Evolutionary conservation across 2,888 invertebrate genomes (phyloP).

Genomic region (Drosophila rellima): DNA sequence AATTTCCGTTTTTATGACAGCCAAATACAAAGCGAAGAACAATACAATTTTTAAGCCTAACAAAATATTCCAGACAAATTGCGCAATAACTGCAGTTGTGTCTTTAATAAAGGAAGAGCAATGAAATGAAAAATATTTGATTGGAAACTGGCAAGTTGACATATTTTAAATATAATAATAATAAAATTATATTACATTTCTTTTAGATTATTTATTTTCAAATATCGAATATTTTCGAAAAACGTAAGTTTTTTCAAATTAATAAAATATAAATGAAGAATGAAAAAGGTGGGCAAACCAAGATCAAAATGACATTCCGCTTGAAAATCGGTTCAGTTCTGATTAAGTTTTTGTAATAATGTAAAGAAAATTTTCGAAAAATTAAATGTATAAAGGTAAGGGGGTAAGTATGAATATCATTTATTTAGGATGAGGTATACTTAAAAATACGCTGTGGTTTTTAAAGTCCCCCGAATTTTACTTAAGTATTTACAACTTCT

Average conservation of each 20-base stretch:
- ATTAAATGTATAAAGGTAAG: too few species aligned
- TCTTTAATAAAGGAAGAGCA: background rate
- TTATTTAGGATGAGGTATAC: too few species aligned
- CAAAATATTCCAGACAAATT: slow-evolving; percentile 5
- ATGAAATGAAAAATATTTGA: background rate
- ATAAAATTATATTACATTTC: slow-evolving; percentile 10
- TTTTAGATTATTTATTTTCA: background rate
- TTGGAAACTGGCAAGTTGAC: slow-evolving; percentile 2
- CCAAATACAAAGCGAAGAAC: slow-evolving; percentile 22
- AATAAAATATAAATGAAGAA: too few species aligned
- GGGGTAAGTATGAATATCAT: too few species aligned
- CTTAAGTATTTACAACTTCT: background rate
- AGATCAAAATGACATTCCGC: too few species aligned
- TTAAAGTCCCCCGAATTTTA: background rate
- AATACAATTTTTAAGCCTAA: slow-evolving; percentile 26
- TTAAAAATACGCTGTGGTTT: too few species aligned
- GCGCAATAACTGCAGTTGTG: slow-evolving; percentile 10
- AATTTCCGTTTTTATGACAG: slow-evolving; percentile 24
- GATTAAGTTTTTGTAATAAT: too few species aligned
- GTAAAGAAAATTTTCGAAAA: too few species aligned
- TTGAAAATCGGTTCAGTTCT: too few species aligned
- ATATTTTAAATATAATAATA: slow-evolving; percentile 5
- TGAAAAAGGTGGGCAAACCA: too few species aligned
- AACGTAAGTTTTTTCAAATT: too few species aligned
- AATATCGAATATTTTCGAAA: background rate